Evolutionary conservation across 2,113 vertebrate genomes (phyloP).

Genomic region (Notarius lentiginosus): DNA sequence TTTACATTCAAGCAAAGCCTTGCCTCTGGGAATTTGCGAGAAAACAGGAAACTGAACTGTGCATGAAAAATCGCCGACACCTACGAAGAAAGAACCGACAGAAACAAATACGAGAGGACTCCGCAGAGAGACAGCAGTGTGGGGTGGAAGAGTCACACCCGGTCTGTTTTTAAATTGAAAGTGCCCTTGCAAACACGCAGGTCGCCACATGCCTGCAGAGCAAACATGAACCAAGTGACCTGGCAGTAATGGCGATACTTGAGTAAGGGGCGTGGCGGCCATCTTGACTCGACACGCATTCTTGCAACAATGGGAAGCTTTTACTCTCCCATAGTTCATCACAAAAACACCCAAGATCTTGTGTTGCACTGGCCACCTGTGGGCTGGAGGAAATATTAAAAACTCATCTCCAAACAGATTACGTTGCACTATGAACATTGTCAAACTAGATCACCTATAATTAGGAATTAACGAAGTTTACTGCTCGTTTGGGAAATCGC

Average conservation of each 20-base stretch:
- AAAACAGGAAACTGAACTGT: constrained; percentile 19
- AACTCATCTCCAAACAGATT: constrained; percentile 23
- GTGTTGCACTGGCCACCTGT: constrained; percentile 31
- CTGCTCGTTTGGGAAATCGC: constrained; percentile 17
- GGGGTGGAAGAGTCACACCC: constrained; percentile 33
- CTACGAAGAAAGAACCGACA: constrained; percentile 29
- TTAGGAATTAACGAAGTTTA: constrained; percentile 24
- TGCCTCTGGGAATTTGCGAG: neutral
- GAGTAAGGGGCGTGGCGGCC: constrained; percentile 46
- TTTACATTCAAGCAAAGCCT: constrained; percentile 17
- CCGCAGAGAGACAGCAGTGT: neutral
- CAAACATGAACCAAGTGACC: constrained; percentile 48
- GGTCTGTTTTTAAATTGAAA: constrained; percentile 44
- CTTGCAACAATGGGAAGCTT: constrained; percentile 51
- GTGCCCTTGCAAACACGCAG: constrained; percentile 45
- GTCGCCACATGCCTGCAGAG: constrained; percentile 41
- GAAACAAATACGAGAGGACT: constrained; percentile 32
- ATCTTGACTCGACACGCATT: constrained; percentile 32
- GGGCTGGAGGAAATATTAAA: constrained; percentile 30
- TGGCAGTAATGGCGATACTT: constrained; percentile 33
- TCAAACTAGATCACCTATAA: neutral
- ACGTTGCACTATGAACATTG: neutral
- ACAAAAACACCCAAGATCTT: neutral
- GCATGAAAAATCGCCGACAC: neutral
- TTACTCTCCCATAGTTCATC: constrained; percentile 31